Evolutionary conservation across 1,140 invertebrate species (phyloP), one percentile per base, ranked within the genome.

Genomic region (Pachyrhynchus sulphureomaculatus): DNA sequence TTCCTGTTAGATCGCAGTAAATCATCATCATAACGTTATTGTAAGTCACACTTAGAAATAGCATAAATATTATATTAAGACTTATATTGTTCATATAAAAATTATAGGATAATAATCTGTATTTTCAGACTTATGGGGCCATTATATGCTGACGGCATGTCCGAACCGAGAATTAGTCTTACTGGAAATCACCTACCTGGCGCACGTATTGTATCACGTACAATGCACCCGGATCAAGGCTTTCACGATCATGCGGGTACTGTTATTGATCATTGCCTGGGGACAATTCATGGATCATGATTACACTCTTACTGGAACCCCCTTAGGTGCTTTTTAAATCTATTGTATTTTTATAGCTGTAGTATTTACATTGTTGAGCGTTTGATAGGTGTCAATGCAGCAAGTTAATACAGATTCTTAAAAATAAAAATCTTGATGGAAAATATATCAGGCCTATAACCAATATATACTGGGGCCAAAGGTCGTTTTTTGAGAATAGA

Each of bases 251-350:
- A 95, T 73, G 92, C 92, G n/a, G 91, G 92, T 39, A 95, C 92
- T 10, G 90, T 94, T 61, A 92, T 58, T 95, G 88, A 84, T 95
- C 36, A 93, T 95, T 58, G 91, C 92, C 48, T 95, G 92, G 92
- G 93, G 92, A 68, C 93, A 96, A 78, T 94, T 95, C 76, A 92
- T 95, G 84, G 93, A 95, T 76, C 93, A 96, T 78, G 93, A 96
- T 74, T 90, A 93, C 67, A 95, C 92, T 0, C 81, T 95, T 8
- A 94, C 91, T 45, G 92, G 84, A 23, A 93, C 90, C 24, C 91
- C 91, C 56, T 77, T 93, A 61, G 90, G 90, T 92, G 82, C 79
- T 71, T 66, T 12, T 20, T 32, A 44, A 34, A 23, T 59, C 41
- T 44, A 37, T 10, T 23, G 9, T 21, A n/a, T 3, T 18, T 41